phyloP scores from a whole-genome alignment of 1,140 invertebrate genomes.

The Brachionus plicatilis region DNA sequence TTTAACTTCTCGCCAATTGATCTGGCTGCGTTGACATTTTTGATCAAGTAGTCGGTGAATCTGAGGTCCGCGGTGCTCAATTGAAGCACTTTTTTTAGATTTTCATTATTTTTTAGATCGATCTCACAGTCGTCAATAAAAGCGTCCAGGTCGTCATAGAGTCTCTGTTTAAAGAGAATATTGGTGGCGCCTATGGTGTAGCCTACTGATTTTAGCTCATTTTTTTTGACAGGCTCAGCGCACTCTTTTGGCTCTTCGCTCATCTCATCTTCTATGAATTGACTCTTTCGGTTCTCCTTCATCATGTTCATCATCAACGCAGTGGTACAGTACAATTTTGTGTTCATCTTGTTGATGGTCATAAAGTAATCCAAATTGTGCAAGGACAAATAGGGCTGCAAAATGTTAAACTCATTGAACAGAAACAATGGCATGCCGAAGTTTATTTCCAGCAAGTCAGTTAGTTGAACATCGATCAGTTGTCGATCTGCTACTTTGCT shows the following conservation, averaged over 20 bases:
- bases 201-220: constrained; percentile 62
- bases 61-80: constrained; percentile 88
- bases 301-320: constrained; percentile 40
- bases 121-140: constrained; percentile 71
- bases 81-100: constrained; percentile 70
- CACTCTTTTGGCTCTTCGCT: not conserved
- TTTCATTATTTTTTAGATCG: constrained; percentile 75
- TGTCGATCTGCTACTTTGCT: not conserved
- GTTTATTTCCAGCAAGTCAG: constrained; percentile 13
- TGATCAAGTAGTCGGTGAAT: constrained; percentile 85
- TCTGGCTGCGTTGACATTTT: constrained; percentile 71
- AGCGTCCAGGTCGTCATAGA: constrained; percentile 30
- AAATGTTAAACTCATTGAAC: constrained; percentile 71
- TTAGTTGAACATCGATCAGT: not conserved
- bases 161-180: constrained; percentile 87
- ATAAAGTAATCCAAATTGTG: constrained; percentile 83
- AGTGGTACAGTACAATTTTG: constrained; percentile 34
- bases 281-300: constrained; percentile 16
- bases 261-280: not conserved
- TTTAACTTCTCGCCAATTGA: constrained; percentile 44
- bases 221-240: not conserved
- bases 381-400: constrained; percentile 88
- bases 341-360: constrained; percentile 31
- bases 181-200: constrained; percentile 95
- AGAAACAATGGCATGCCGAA: constrained; percentile 41